Percentiles rank a stretch among this genome's conserved stretches.
phyloP scores from a whole-genome alignment of 2,113 vertebrate species.

The Poicephalus meyeri region DNA sequence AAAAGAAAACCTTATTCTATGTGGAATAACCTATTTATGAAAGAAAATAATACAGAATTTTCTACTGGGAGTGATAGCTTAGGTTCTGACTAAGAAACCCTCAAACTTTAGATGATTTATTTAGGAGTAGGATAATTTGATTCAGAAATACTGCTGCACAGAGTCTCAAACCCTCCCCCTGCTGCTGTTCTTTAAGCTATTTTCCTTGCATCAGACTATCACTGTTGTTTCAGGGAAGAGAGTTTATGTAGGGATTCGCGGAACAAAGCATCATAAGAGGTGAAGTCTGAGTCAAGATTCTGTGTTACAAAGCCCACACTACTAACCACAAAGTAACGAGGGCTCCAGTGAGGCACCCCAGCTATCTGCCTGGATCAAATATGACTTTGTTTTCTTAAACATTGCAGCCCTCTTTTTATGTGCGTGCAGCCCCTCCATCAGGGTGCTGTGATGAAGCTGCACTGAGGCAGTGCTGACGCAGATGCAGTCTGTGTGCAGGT shows the following conservation, averaged over 20 bases:
- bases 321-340: not conserved
- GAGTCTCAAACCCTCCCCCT: not conserved
- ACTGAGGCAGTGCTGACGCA: not conserved
- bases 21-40: not conserved
- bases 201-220: not conserved
- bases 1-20: not conserved
- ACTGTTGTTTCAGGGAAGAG: not conserved
- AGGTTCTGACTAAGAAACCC: not conserved
- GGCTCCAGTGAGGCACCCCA: not conserved
- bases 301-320: not conserved
- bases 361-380: not conserved
- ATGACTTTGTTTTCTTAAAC: not conserved
- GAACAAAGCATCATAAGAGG: not conserved
- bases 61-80: not conserved
- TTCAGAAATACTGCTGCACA: not conserved
- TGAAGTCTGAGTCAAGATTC: not conserved
- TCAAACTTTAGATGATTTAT: not conserved
- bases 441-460: not conserved
- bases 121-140: not conserved
- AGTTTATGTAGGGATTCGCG: not conserved
- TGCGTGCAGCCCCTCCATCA: not conserved
- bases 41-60: not conserved
- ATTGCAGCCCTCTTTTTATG: not conserved
- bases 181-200: not conserved
- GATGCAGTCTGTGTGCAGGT: too few relatives aligned